Evolutionary conservation across 2,113 vertebrate genomes (phyloP).

Genomic region (Notarius lentiginosus): DNA sequence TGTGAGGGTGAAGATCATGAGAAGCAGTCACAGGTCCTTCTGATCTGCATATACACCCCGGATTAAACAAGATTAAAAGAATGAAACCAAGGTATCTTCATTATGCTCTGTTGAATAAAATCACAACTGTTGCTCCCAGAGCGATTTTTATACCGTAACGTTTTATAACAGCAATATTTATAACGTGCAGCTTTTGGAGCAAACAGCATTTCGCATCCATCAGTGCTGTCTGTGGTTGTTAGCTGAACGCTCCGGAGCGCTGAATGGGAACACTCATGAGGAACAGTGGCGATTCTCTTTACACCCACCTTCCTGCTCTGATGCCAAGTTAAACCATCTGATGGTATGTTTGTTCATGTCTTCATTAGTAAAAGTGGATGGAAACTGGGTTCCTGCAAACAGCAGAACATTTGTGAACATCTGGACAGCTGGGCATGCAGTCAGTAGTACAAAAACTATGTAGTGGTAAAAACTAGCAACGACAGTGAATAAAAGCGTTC

Average conservation of each 20-base stretch:
- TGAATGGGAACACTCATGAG: not conserved
- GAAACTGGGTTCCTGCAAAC: too few relatives aligned
- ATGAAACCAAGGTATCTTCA: too few relatives aligned
- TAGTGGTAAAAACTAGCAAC: not conserved
- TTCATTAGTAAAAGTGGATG: not conserved
- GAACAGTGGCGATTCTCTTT: too few relatives aligned
- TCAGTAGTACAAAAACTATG: too few relatives aligned
- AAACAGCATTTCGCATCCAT: not conserved
- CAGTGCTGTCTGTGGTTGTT: too few relatives aligned
- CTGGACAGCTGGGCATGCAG: too few relatives aligned
- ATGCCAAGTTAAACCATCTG: not conserved
- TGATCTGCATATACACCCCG: not conserved
- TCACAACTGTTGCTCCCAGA: too few relatives aligned
- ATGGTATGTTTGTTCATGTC: not conserved
- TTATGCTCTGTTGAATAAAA: too few relatives aligned
- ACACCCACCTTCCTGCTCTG: not conserved
- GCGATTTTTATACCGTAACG: too few relatives aligned
- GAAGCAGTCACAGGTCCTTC: constrained; percentile 6
- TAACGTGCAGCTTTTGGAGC: not conserved
- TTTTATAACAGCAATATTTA: too few relatives aligned
- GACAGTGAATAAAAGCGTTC: not conserved
- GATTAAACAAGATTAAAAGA: not conserved
- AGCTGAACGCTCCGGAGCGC: not conserved
- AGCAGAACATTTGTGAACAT: too few relatives aligned
- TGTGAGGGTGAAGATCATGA: constrained; percentile 11